These are phyloP conservation scores for Musca domestica DNA, from an alignment of 1,140 invertebrate species.

Conservation along the genomic window DNA sequence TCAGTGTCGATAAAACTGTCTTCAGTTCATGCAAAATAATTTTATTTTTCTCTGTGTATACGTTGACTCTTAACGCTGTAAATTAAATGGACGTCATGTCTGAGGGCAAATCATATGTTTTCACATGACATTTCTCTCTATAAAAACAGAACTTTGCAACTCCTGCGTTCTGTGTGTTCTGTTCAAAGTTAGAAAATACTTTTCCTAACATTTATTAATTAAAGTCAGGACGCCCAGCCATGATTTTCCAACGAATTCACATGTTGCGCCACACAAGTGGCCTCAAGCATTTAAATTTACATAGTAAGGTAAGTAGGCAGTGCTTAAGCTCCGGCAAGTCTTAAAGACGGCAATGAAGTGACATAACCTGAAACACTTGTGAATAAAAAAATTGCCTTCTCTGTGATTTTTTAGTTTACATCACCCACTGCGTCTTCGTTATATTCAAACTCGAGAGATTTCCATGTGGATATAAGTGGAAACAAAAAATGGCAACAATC, in stretches of 20 bases:
- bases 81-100: no score
- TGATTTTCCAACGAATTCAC: constrained; percentile 3
- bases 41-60: no score
- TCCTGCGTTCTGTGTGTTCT: no score
- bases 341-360: background rate
- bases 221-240: background rate
- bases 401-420: constrained; percentile 5
- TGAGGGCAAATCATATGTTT: no score
- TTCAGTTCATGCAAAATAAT: no score
- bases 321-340: no score
- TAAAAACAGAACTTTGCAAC: no score
- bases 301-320: constrained; percentile 1
- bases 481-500: background rate
- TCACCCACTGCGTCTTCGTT: background rate
- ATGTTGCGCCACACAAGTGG: background rate
- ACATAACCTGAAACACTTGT: constrained; percentile 10
- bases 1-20: no score
- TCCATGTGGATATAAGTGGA: background rate
- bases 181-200: no score
- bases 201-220: no score
- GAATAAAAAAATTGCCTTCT: background rate
- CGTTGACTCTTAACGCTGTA: no score
- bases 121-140: no score
- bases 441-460: background rate
- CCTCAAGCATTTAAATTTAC: constrained; percentile 1